A percentile compares a stretch with the other conserved stretches of the same genome.
Evolutionary conservation across 2,797 vertebrate species (phyloP).

Genomic region (Notamacropus eugenii): DNA sequence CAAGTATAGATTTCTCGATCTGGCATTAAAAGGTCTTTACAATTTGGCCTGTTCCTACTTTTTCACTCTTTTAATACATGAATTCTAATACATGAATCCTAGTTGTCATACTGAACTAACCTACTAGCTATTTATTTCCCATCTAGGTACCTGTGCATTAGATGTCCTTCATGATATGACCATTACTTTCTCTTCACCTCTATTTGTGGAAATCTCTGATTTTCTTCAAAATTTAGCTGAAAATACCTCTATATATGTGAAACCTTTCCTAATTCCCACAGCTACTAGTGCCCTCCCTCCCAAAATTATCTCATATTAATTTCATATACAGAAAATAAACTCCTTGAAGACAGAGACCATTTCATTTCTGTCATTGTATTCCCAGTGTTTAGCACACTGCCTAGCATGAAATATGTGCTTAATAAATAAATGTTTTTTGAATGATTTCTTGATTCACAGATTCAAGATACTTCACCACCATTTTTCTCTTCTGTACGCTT

Average conservation of each 20-base stretch:
- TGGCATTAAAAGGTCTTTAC: not conserved
- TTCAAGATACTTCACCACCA: no score
- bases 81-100: not conserved
- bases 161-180: not conserved
- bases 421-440: no score
- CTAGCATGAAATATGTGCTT: no score
- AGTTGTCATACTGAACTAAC: no score
- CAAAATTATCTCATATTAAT: not conserved
- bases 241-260: not conserved
- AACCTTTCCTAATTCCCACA: not conserved
- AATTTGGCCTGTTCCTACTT: not conserved
- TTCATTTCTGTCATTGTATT: not conserved
- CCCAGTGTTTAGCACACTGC: no score
- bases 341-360: not conserved
- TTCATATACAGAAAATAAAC: not conserved
- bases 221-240: not conserved
- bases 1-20: not conserved
- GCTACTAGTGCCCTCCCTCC: not conserved
- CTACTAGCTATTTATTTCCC: not conserved
- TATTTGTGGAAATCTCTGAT: not conserved
- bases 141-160: not conserved
- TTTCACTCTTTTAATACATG: not conserved
- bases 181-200: not conserved
- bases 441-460: no score
- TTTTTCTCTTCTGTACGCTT: no score